Percentiles rank a stretch among this genome's conserved stretches.
Conservation (phyloP, 2,797 vertebrate species). For the Cirrhinus mrigala region DNA sequence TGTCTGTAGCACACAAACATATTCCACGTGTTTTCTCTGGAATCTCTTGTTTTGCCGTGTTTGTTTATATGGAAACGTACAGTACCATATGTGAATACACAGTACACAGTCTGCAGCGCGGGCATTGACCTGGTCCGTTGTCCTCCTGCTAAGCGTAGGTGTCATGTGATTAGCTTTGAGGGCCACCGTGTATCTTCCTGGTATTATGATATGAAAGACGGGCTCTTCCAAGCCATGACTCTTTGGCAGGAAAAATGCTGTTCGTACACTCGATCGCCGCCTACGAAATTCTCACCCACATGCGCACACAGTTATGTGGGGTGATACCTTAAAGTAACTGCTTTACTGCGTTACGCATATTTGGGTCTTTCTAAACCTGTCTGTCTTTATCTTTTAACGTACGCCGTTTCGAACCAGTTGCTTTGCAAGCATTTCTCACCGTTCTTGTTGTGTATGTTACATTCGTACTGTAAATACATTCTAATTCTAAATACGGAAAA, state of each 20-base stretch:
- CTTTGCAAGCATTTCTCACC: not conserved
- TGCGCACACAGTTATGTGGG: not conserved
- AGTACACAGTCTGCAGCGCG: not conserved
- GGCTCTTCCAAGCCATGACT: conserved; percentile 18
- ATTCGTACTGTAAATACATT: not conserved
- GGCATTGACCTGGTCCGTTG: conserved; percentile 31
- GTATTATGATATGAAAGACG: conserved; percentile 31
- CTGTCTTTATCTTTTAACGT: not conserved
- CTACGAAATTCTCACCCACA: conserved; percentile 41
- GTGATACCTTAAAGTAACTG: conserved; percentile 25
- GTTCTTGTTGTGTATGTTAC: not conserved
- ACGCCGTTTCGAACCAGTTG: not conserved
- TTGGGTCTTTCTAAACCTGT: conserved; percentile 8
- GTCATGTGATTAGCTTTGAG: conserved; percentile 33
- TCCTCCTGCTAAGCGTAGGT: conserved; percentile 26
- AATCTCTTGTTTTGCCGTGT: conserved; percentile 21
- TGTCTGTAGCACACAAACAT: conserved; percentile 22
- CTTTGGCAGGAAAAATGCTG: conserved; percentile 33
- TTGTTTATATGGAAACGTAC: conserved; percentile 26
- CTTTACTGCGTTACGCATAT: not conserved
- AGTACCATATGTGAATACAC: conserved; percentile 4
- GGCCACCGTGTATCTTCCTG: conserved; percentile 23
- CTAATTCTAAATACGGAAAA: not conserved
- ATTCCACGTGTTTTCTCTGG: conserved; percentile 36
- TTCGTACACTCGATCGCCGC: conserved; percentile 28